phyloP scores from a whole-genome alignment of 2,888 invertebrate genomes.

The Opisthograptis luteolata region DNA sequence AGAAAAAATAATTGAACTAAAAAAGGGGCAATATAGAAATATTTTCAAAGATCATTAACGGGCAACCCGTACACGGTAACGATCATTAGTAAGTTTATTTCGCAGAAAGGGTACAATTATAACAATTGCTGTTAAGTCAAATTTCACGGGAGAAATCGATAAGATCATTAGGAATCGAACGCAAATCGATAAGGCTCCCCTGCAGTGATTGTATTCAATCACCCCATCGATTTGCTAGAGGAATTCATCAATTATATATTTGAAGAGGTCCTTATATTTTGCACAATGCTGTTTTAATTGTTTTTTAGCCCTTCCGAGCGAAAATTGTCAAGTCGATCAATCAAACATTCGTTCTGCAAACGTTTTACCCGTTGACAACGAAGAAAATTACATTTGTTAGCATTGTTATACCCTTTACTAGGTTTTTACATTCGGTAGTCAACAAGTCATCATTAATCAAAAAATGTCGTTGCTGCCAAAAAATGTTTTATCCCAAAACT shows the following conservation, averaged over 20 bases:
- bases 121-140: slow-evolving; percentile 57
- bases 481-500: slow-evolving; percentile 34
- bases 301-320: slow-evolving; percentile 64
- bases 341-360: slow-evolving; percentile 74
- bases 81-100: slow-evolving; percentile 28
- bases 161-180: slow-evolving; percentile 76
- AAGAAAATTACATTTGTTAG: slow-evolving; percentile 42
- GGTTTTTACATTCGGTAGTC: slow-evolving; percentile 34
- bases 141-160: slow-evolving; percentile 65
- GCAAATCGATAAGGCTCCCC: slow-evolving; percentile 63
- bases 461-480: slow-evolving; percentile 35
- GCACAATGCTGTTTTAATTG: slow-evolving; percentile 72
- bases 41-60: slow-evolving; percentile 10
- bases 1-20: too few species aligned
- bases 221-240: slow-evolving; percentile 58
- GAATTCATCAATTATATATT: slow-evolving; percentile 52
- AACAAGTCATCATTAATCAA: slow-evolving; percentile 57
- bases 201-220: slow-evolving; percentile 45
- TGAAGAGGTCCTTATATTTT: slow-evolving; percentile 57
- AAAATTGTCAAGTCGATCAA: slow-evolving; percentile 65
- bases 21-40: too few species aligned
- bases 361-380: slow-evolving; percentile 44
- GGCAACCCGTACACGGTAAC: slow-evolving; percentile 22
- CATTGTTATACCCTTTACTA: slow-evolving; percentile 52
- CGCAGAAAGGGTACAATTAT: slow-evolving; percentile 49